Base-by-base conservation (phyloP, 2,797 vertebrate genomes). In the Danio choprae region DNA sequence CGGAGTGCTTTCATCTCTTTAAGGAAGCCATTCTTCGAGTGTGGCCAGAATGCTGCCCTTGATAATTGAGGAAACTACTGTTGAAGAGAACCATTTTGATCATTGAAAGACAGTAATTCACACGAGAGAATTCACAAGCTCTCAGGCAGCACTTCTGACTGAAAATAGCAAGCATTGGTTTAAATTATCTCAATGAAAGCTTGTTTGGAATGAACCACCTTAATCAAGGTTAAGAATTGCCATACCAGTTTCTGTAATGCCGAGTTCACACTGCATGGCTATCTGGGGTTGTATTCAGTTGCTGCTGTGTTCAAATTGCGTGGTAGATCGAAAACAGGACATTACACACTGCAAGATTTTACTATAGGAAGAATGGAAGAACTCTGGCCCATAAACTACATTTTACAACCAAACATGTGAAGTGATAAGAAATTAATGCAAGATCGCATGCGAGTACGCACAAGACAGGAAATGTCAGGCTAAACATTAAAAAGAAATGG, bases 1-100 rank as follows among this genome's bases (percentile, higher is more conserved):
- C 48, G 11, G 22, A 53, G 15, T 7, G 67, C n/a, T 38, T 76
- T 80, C 65, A 70, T 50, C 46, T 74, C 63, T 74, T 68, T 60
- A 46, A 44, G 41, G 38, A 76, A 53, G 12, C 18, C 50, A 56
- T 48, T 18, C 50, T 44, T 48, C 48, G 44, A 40, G 13, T 62
- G 67, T 29, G 56, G 44, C 20, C 9, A 38, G 56, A 79, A 55
- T 13, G 6, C 22, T 51, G 7, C 29, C 67, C 43, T 74, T 38
- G 7, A 79, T 50, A 59, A 69, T 15, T 10, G 63, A 55, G 13
- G 18, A 50, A 50, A 60, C 46, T 55, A 62, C 44, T 22, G 36
- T 59, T 50, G 12, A 53, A 67, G 64, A 55, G 58, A 62, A 55
- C 56, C 36, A 40, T 44, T 46, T 59, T 48, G 43, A 44, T 71